Evolutionary conservation across 1,140 invertebrate species (phyloP), one percentile per base, ranked within the genome.

Genomic region (Trichonephila clavata): DNA sequence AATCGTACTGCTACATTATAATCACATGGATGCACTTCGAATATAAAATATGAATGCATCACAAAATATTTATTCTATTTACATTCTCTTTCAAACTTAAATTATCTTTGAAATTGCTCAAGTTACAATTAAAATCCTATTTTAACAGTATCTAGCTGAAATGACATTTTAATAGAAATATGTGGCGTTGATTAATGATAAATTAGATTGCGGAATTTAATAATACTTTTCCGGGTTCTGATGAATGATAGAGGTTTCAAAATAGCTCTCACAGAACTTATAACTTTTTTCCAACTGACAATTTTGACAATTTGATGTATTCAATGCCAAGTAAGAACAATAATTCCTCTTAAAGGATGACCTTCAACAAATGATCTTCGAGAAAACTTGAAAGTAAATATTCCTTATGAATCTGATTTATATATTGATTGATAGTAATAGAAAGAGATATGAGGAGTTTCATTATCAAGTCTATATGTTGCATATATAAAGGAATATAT

Each of bases 231-330:
- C 24, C 14, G 21, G 39, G 18, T 68, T 59, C 63, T 24, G 57
- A n/a, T 61, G 71, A 77, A 27, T 39, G 32, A 71, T 32, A 32
- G 32, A 32, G 1, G 1, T n/a, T 90, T 90, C 27, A n/a, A 68
- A 43, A 57, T 77, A 24, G 1, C 43, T 50, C 43, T 50, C 43
- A 50, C 5, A 50, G 50, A 68, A 27, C 87, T 50, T 39, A 32
- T 32, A 50, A 50, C 39, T 71, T 43, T 71, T 63, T 77, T 20
- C 21, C 89, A 80, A 90, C 50, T 90, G 89, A 90, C 89, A 90
- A 71, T 80, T 81, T 81, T 90, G 71, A 90, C 89, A 90, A 90
- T 90, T 90, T 77, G 89, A 90, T 90, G 60, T 32, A 90, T 90
- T 90, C 87, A 50, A 59, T 59, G 27, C 59, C 43, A 59, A 20